Evolutionary conservation across 2,888 invertebrate species (phyloP).

Genomic region (Drosophila limbata): DNA sequence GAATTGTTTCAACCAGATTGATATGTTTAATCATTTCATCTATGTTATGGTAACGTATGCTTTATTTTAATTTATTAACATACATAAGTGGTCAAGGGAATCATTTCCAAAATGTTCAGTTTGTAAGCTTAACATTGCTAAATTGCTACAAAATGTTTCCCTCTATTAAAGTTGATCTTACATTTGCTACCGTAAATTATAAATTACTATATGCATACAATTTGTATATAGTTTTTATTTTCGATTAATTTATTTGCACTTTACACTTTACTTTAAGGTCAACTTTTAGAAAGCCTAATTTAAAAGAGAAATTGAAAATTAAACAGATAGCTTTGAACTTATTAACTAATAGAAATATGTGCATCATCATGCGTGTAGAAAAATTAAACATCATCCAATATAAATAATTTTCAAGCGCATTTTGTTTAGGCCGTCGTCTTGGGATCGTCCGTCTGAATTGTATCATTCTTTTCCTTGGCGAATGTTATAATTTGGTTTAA

Average conservation of each 20-base stretch:
- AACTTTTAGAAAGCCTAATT: constrained; percentile 68
- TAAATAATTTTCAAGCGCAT: constrained; percentile 22
- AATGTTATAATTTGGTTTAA: constrained; percentile 96
- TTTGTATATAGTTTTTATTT: constrained; percentile 9
- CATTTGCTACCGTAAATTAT: constrained; percentile 9
- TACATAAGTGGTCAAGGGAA: constrained; percentile 1
- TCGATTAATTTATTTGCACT: constrained; percentile 49
- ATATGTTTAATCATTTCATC: background rate
- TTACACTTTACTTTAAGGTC: constrained; percentile 61
- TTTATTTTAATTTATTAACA: constrained; percentile 33
- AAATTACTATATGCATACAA: constrained; percentile 27
- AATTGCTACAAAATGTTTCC: constrained; percentile 10
- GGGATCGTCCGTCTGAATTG: constrained; percentile 51
- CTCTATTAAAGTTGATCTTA: constrained; percentile 11
- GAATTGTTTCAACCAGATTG: background rate
- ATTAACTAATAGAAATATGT: constrained; percentile 30
- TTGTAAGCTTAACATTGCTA: constrained; percentile 7
- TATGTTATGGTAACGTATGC: constrained; percentile 6
- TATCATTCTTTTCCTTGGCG: constrained; percentile 85
- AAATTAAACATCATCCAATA: constrained; percentile 12
- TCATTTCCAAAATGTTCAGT: constrained; percentile 15
- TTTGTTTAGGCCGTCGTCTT: constrained; percentile 45
- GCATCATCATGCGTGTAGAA: constrained; percentile 9
- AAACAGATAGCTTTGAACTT: constrained; percentile 38
- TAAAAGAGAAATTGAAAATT: constrained; percentile 24